Evolutionary conservation across 2,113 vertebrate species (phyloP).

Genomic region (Hippoglossus stenolepis): DNA sequence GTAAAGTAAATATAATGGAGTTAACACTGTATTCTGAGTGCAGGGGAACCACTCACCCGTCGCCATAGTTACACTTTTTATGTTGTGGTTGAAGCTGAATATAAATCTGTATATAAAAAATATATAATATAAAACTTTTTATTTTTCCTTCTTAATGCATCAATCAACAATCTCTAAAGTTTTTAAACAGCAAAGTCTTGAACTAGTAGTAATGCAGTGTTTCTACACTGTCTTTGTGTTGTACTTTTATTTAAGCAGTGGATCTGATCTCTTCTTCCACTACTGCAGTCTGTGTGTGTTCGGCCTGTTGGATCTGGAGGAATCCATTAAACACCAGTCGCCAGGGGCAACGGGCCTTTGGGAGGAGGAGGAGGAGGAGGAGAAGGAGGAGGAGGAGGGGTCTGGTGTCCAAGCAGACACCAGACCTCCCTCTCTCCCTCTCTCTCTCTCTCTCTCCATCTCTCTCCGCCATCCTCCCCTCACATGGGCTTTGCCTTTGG

Average conservation of each 20-base stretch:
- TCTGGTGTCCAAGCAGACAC: constrained; percentile 49
- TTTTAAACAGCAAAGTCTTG: too few relatives aligned
- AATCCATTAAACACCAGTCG: constrained; percentile 71
- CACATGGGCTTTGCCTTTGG: constrained; percentile 82
- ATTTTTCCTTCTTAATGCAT: too few relatives aligned
- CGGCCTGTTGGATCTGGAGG: constrained; percentile 50
- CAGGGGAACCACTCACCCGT: too few relatives aligned
- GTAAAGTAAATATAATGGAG: too few relatives aligned
- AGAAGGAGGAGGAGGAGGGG: constrained; percentile 62
- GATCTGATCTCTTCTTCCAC: constrained; percentile 7
- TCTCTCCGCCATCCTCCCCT: constrained; percentile 30
- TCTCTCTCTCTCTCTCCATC: constrained; percentile 10
- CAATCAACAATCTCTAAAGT: too few relatives aligned
- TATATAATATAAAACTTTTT: too few relatives aligned
- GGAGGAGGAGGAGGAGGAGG: constrained; percentile 42
- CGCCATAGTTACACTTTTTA: too few relatives aligned
- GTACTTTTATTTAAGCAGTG: neutral
- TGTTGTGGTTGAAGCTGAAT: too few relatives aligned
- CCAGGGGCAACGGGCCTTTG: constrained; percentile 71
- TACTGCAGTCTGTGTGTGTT: constrained; percentile 14
- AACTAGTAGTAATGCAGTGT: too few relatives aligned
- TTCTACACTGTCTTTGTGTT: neutral
- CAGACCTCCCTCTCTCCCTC: constrained; percentile 44
- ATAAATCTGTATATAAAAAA: too few relatives aligned
- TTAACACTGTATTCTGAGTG: too few relatives aligned